These are phyloP conservation scores for Uloborus plumipes DNA, from an alignment of 2,888 invertebrate species.

Conservation along the genomic window DNA sequence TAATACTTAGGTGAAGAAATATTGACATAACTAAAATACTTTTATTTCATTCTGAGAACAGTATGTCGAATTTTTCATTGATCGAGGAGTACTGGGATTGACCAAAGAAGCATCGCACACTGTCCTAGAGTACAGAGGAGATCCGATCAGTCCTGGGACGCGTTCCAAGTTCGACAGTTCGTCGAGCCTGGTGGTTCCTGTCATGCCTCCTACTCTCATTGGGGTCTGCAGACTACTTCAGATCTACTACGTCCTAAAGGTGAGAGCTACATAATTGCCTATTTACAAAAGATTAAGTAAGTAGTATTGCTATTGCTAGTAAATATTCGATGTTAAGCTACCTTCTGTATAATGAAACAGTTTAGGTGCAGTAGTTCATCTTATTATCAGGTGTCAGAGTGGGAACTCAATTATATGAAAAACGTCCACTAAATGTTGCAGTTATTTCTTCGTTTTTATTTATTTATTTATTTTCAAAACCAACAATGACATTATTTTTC, in stretches of 20 bases:
- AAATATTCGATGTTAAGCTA: neutral
- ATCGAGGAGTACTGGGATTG: constrained; percentile 81
- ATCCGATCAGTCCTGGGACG: constrained; percentile 77
- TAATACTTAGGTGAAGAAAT: neutral
- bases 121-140: constrained; percentile 81
- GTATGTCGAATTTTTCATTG: constrained; percentile 83
- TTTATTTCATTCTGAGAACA: constrained; percentile 70
- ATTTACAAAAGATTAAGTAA: too few species aligned
- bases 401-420: too few species aligned
- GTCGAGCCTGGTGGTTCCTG: constrained; percentile 79
- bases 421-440: too few species aligned
- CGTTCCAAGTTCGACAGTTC: constrained; percentile 79
- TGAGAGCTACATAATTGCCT: constrained; percentile 69
- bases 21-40: neutral
- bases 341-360: constrained; percentile 14
- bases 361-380: too few species aligned
- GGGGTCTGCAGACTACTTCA: constrained; percentile 81
- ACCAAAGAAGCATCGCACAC: constrained; percentile 79
- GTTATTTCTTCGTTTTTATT: too few species aligned
- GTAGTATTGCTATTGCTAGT: too few species aligned
- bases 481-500: too few species aligned
- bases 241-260: constrained; percentile 82
- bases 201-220: constrained; percentile 82
- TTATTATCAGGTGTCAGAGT: too few species aligned
- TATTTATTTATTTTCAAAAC: too few species aligned